Conservation (phyloP, 2,113 vertebrate genomes). For the Misgurnus anguillicaudatus region DNA sequence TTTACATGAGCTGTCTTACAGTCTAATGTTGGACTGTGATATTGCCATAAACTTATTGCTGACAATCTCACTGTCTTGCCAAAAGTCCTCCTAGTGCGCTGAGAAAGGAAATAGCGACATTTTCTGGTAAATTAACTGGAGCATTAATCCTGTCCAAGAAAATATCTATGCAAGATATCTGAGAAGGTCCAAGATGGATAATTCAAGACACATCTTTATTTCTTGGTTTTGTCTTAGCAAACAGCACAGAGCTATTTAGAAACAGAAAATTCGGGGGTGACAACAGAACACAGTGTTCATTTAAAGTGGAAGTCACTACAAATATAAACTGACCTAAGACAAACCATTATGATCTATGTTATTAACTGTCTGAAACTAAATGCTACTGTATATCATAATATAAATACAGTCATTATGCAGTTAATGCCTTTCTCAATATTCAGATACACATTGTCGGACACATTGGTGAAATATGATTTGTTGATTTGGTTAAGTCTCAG, state of each 20-base stretch:
- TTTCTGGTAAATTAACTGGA: not conserved
- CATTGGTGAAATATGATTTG: not conserved
- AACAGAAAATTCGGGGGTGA: not conserved
- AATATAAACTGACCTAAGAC: not conserved
- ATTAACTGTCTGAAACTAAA: too few relatives aligned
- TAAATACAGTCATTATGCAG: not conserved
- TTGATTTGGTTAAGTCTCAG: not conserved
- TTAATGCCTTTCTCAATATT: not conserved
- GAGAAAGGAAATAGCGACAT: constrained; percentile 1
- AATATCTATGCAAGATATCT: not conserved
- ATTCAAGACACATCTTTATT: not conserved
- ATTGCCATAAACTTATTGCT: not conserved
- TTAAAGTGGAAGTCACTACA: not conserved
- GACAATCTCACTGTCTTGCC: not conserved
- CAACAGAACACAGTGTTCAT: not conserved
- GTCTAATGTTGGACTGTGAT: not conserved
- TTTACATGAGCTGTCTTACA: not conserved
- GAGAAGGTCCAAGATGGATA: not conserved
- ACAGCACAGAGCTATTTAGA: not conserved
- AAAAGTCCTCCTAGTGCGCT: not conserved
- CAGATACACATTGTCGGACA: not conserved
- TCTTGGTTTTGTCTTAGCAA: not conserved
- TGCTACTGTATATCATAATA: not conserved
- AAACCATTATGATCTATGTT: not conserved
- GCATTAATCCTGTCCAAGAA: not conserved